Evolutionary conservation across 1,140 invertebrate genomes (phyloP).

Genomic region (Aphelinus atriplicis): DNA sequence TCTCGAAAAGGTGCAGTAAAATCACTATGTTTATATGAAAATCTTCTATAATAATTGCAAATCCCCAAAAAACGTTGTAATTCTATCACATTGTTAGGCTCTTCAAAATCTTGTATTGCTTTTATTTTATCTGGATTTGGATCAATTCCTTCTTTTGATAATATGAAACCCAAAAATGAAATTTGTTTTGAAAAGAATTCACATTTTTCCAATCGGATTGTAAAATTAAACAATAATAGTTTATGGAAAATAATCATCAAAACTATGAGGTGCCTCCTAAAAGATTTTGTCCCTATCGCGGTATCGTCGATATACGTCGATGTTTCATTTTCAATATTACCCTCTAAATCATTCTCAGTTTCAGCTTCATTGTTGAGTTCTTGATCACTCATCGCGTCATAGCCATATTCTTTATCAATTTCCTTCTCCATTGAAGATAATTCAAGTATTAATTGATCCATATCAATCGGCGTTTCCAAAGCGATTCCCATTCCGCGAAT

Average conservation of each 20-base stretch:
- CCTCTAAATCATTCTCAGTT: too few species aligned
- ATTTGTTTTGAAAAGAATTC: not conserved
- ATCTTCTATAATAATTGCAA: slow-evolving; percentile 11
- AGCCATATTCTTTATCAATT: too few species aligned
- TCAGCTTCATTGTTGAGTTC: too few species aligned
- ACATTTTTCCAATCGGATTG: slow-evolving; percentile 1
- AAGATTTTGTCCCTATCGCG: not conserved
- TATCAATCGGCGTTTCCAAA: too few species aligned
- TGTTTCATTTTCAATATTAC: too few species aligned
- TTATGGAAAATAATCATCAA: not conserved
- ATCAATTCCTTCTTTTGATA: not conserved
- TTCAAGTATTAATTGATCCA: too few species aligned
- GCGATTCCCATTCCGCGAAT: too few species aligned
- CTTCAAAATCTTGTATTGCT: not conserved
- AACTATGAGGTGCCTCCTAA: not conserved
- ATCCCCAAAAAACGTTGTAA: slow-evolving; percentile 1
- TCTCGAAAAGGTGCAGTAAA: not conserved
- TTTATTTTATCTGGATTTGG: not conserved
- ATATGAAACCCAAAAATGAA: not conserved
- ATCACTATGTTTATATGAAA: not conserved
- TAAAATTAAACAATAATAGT: not conserved
- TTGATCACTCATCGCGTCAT: too few species aligned
- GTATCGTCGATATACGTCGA: too few species aligned
- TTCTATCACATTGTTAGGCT: not conserved
- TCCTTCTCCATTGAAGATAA: too few species aligned